A percentile compares a stretch with the other conserved stretches of the same genome.
phyloP scores from a whole-genome alignment of 2,888 invertebrate genomes.

The Chrysolina haemoptera region DNA sequence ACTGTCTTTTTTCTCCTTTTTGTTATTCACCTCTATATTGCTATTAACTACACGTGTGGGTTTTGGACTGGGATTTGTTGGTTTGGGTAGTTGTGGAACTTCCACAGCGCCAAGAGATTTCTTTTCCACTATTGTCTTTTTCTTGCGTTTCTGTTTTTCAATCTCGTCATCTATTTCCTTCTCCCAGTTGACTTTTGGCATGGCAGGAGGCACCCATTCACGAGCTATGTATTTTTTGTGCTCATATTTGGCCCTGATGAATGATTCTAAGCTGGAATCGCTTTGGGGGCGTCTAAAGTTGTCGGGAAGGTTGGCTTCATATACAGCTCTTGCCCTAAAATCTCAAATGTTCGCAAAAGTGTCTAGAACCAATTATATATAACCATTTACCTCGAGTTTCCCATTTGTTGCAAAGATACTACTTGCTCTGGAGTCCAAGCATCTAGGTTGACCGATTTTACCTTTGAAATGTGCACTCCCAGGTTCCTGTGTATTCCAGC shows the following conservation, averaged over 20 bases:
- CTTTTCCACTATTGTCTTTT: conserved; percentile 74
- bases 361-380: not conserved
- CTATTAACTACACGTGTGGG: conserved; percentile 64
- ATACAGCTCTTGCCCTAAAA: conserved; percentile 90
- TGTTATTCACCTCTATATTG: conserved; percentile 45
- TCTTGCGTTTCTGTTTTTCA: conserved; percentile 86
- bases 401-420: conserved; percentile 94
- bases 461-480: conserved; percentile 98
- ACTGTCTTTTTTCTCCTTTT: conserved; percentile 60
- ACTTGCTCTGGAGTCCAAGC: conserved; percentile 98
- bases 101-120: conserved; percentile 67
- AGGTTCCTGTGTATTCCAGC: conserved; percentile 99
- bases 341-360: not conserved
- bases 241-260: conserved; percentile 98
- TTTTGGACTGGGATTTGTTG: conserved; percentile 73
- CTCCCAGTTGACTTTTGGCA: conserved; percentile 86
- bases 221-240: conserved; percentile 98
- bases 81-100: conserved; percentile 76
- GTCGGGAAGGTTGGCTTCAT: conserved; percentile 97
- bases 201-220: conserved; percentile 93
- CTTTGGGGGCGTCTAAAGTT: conserved; percentile 95
- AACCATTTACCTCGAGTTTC: conserved; percentile 80
- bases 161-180: conserved; percentile 72
- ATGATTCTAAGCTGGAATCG: conserved; percentile 93
- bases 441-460: conserved; percentile 98